Evolutionary conservation across 2,888 invertebrate genomes (phyloP).

Genomic region (Drosophila glabriapex): DNA sequence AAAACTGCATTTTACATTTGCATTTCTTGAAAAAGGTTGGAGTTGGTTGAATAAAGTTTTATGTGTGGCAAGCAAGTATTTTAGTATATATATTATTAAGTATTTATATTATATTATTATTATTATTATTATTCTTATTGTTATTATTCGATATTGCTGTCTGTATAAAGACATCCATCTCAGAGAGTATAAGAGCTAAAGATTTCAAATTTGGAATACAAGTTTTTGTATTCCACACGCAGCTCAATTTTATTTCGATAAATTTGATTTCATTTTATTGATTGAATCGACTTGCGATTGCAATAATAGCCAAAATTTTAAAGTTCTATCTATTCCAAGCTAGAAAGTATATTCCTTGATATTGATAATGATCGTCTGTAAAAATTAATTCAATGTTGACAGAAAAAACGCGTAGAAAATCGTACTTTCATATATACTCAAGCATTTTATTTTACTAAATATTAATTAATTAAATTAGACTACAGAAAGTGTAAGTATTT

Average conservation of each 20-base stretch:
- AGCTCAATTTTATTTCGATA: neutral
- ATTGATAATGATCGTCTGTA: neutral
- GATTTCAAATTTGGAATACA: neutral
- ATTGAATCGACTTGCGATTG: rapidly evolving
- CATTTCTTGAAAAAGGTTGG: neutral
- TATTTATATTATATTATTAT: neutral
- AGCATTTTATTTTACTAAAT: neutral
- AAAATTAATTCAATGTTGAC: neutral
- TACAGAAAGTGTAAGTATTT: neutral
- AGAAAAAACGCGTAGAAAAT: neutral
- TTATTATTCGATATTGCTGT: neutral
- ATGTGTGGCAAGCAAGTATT: neutral
- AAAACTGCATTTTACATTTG: conserved; percentile 59
- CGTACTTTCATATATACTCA: neutral
- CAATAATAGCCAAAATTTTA: neutral
- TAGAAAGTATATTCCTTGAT: neutral
- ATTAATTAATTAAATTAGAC: neutral
- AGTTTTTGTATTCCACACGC: neutral
- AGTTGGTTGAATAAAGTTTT: neutral
- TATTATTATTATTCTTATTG: neutral
- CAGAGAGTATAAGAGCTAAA: too few relatives aligned
- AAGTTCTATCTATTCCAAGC: neutral
- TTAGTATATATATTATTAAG: neutral
- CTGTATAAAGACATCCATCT: neutral
- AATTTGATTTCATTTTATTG: neutral